Conservation (phyloP, 2,888 invertebrate genomes). For the Pseudococcus jackbeardsleyi region DNA sequence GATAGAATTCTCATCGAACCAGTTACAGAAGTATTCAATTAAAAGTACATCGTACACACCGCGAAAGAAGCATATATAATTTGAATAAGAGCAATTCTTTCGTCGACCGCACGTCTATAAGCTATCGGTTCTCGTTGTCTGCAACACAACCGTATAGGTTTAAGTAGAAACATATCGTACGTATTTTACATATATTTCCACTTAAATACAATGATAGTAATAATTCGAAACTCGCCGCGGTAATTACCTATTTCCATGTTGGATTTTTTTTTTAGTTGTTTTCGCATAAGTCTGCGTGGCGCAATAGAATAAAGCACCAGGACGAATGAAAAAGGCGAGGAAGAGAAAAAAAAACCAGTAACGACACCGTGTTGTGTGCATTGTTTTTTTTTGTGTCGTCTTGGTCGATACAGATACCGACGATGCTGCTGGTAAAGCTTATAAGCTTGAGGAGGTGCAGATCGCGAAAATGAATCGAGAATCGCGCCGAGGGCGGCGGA, state of each 20-base stretch:
- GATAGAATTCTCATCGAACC: constrained; percentile 64
- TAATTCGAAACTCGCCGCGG: constrained; percentile 60
- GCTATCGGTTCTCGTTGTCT: neutral
- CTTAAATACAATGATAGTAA: constrained; percentile 64
- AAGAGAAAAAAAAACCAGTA: constrained; percentile 19
- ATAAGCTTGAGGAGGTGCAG: neutral
- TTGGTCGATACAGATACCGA: neutral
- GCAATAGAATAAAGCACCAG: constrained; percentile 9
- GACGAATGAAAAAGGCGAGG: neutral
- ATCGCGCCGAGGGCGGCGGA: neutral
- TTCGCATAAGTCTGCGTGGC: constrained; percentile 24
- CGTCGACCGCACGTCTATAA: constrained; percentile 43
- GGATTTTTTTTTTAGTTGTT: constrained; percentile 37
- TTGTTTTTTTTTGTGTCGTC: constrained; percentile 32
- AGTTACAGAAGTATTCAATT: constrained; percentile 65
- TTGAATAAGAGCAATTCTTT: constrained; percentile 60
- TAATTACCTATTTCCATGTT: constrained; percentile 62
- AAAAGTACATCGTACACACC: constrained; percentile 62
- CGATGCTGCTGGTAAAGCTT: neutral
- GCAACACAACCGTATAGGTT: neutral
- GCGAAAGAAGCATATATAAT: constrained; percentile 60
- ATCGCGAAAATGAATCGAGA: constrained; percentile 20
- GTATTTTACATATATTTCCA: constrained; percentile 64
- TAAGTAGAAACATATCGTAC: constrained; percentile 59
- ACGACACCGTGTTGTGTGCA: constrained; percentile 46